Conservation (phyloP, 1,140 invertebrate genomes). For the Diabrotica virgifera region DNA sequence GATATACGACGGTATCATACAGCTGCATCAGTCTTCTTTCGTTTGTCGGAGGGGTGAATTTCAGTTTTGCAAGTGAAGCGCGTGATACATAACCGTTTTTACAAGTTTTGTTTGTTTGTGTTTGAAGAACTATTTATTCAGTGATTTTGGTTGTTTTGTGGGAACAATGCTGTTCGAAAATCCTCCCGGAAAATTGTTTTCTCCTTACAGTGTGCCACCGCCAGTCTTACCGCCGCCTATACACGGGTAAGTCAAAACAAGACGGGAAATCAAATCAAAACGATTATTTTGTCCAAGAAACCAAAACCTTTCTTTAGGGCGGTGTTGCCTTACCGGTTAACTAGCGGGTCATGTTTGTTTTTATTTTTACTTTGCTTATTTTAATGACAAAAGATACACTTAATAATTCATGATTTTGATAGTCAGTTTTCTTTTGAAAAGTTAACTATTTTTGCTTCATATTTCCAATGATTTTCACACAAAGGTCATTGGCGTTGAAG, state of each 20-base stretch:
- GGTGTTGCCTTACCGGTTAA: slow-evolving; percentile 16
- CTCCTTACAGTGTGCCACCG: slow-evolving; percentile 38
- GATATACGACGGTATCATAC: slow-evolving; percentile 24
- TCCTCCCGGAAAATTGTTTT: slow-evolving; percentile 30
- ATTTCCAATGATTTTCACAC: too few species aligned
- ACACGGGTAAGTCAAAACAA: slow-evolving; percentile 31
- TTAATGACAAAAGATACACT: too few species aligned
- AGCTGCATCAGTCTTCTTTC: slow-evolving; percentile 26
- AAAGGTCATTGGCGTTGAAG: too few species aligned
- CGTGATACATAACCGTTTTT: not conserved
- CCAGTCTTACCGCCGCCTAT: slow-evolving; percentile 34
- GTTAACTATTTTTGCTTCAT: too few species aligned
- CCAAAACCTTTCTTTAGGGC: slow-evolving; percentile 17
- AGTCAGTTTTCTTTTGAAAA: too few species aligned
- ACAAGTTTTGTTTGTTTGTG: not conserved
- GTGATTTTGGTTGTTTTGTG: slow-evolving; percentile 2
- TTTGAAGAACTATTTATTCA: not conserved
- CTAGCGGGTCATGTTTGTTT: slow-evolving; percentile 7
- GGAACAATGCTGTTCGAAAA: slow-evolving; percentile 37
- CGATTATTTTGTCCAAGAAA: slow-evolving; percentile 3
- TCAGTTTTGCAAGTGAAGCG: slow-evolving; percentile 4
- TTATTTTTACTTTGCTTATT: not conserved
- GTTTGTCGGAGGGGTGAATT: slow-evolving; percentile 11
- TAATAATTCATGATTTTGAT: too few species aligned
- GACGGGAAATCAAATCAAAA: not conserved